Base-by-base conservation (phyloP, 2,797 vertebrate genomes). In the Paratrypauchen microcephalus region DNA sequence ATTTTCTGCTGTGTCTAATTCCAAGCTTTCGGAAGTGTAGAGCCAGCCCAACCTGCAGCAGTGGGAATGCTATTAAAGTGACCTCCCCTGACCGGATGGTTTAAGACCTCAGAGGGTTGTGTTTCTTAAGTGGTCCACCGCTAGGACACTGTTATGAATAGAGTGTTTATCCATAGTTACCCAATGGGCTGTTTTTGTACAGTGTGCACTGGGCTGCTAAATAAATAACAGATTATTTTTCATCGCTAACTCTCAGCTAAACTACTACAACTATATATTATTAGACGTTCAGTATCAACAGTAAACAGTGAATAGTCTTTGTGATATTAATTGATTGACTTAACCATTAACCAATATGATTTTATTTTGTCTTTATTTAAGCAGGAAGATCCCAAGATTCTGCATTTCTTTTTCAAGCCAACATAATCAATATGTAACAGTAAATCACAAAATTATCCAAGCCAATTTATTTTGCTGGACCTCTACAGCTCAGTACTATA, bases 1-100 rank as follows among this genome's bases (percentile, higher is more conserved):
- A 75, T 79, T 80, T 67, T 76, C 65, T 36, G 21, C 50, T 62
- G 67, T 82, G 68, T 84, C 73, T 72, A 73, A 72, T 83, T 83
- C 64, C 72, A 32, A 6, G 69, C 66, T 70, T 75, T 47, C 71
- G 61, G 59, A 75, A 74, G 70, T 19, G 24, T n/a, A 45, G 28
- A 16, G 47, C 50, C 56, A n/a, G 54, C 63, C 67, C 52, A 68
- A 28, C 54, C 56, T 66, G 57, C 41, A 59, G 57, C 47, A 59
- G 6, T 52, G 50, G 77, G 72, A 79, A 76, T 70, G 73, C 65
- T 76, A 70, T 83, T 78, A 87, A 71, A 60, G 73, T 36, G 61
- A 64, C 26, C 68, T 73, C 71, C 60, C 59, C 48, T 62, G 30
- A 75, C 63, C 2, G 26, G 26, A n/a, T 59, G 71, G 77, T 68